Conservation (phyloP, 2,113 vertebrate genomes). For the Pteropus alecto region DNA sequence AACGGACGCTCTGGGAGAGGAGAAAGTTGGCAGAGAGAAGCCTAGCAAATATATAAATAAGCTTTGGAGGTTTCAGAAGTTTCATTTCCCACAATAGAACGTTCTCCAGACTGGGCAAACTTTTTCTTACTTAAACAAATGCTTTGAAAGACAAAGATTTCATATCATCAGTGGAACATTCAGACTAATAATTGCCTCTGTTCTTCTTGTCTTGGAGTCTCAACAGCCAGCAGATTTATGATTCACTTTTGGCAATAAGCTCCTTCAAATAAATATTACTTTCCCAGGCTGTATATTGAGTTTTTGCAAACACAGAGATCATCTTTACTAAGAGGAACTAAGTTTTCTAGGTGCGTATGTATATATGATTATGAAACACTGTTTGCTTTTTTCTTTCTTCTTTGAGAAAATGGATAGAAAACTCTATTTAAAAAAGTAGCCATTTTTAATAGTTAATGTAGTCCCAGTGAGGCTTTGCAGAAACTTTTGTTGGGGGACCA, state of each 20-base stretch:
- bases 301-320: conserved; percentile 62
- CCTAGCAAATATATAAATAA: conserved; percentile 75
- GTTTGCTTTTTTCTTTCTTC: neutral
- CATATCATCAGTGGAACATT: conserved; percentile 38
- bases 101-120: conserved; percentile 66
- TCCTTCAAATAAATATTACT: conserved; percentile 75
- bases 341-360: conserved; percentile 1
- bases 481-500: neutral
- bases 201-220: conserved; percentile 70
- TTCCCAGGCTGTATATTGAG: conserved; percentile 61
- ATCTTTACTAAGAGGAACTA: conserved; percentile 44
- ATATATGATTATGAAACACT: neutral
- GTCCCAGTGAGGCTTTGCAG: neutral
- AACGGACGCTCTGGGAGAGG: conserved; percentile 69
- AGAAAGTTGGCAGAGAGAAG: conserved; percentile 70
- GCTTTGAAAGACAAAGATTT: conserved; percentile 77
- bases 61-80: conserved; percentile 67
- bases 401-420: neutral
- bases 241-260: conserved; percentile 72
- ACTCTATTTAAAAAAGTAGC: neutral
- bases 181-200: conserved; percentile 65
- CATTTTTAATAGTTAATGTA: neutral
- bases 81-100: conserved; percentile 65
- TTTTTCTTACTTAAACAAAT: conserved; percentile 70
- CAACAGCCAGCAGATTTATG: conserved; percentile 67